Evolutionary conservation across 2,113 vertebrate species (phyloP).

Genomic region (Ceyx melanurus): DNA sequence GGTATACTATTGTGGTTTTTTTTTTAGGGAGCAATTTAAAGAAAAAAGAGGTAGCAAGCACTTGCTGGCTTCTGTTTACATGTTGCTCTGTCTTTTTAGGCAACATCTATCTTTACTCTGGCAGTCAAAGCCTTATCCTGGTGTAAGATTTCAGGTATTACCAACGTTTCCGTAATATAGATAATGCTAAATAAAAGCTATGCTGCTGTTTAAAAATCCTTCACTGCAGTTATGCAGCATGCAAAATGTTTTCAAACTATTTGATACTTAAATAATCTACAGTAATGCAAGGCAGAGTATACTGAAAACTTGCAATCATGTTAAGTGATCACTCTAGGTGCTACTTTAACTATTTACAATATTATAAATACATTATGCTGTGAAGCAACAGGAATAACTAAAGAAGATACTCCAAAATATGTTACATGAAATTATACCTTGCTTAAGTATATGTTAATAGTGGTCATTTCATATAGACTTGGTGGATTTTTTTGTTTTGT

Average conservation of each 20-base stretch:
- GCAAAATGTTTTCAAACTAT: neutral
- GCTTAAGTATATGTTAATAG: neutral
- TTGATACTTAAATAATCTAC: neutral
- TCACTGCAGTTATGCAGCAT: neutral
- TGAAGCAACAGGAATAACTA: neutral
- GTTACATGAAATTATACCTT: neutral
- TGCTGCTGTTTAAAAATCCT: neutral
- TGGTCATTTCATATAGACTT: neutral
- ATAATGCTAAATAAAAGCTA: neutral
- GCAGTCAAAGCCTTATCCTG: neutral
- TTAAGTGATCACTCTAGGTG: neutral
- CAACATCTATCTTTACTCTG: neutral
- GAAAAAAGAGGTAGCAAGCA: neutral
- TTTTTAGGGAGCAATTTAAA: neutral
- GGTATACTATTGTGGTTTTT: neutral
- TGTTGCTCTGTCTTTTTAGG: neutral
- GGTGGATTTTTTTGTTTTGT: neutral
- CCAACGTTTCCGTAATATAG: neutral
- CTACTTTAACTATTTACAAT: neutral
- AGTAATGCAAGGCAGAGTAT: neutral
- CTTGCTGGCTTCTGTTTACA: neutral
- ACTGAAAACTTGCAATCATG: neutral
- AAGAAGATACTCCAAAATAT: neutral
- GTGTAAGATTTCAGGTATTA: neutral
- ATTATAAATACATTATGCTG: neutral